Evolutionary conservation across 2,797 vertebrate genomes (phyloP), one percentile per base, ranked within the genome.

Genomic region (Mus caroli): DNA sequence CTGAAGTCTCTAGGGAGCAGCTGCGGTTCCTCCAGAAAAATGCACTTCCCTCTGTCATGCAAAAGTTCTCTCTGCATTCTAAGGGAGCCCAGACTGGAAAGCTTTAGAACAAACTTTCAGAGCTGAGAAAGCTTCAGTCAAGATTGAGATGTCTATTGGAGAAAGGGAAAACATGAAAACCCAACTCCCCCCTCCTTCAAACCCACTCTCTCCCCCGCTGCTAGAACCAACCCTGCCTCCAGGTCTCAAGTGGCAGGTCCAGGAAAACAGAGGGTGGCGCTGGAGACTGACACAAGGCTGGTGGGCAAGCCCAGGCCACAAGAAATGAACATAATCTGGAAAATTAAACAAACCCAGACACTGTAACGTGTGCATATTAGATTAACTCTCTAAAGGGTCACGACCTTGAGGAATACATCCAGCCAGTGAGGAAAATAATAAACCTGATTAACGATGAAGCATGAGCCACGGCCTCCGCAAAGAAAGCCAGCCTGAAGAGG

Each of bases 301-400:
- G 26, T 92, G 94, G 92, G 90, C 94, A 95, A 93, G 90, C 24
- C 5, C 0, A 46, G 76, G 97, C 92, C 88, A 52, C 4, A 0
- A 83, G 84, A 85, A 83, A 95, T 54, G 84, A 91, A 82, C 88
- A 95, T 94, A 88, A 37, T 20, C 87, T 0, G 34, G 93, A 69
- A 95, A 94, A 92, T 52, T 10, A n/a, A 82, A 96, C 54, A 88
- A 90, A 71, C 46, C 82, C 86, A 93, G 76, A 85, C 87, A 40
- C 52, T 26, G 88, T 37, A 60, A 79, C 69, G 37, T 85, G 0
- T 0, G 24, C 8, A 54, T 5, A 52, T 62, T 34, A 67, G 9
- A 13, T 96, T 80, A 95, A 93, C 92, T 97, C 92, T 96, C 96
- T 83, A n/a, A 5, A 40, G 96, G 98, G 96, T 97, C 90, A 0